phyloP scores from a whole-genome alignment of 2,888 invertebrate species.

The Sphinx pinastri region DNA sequence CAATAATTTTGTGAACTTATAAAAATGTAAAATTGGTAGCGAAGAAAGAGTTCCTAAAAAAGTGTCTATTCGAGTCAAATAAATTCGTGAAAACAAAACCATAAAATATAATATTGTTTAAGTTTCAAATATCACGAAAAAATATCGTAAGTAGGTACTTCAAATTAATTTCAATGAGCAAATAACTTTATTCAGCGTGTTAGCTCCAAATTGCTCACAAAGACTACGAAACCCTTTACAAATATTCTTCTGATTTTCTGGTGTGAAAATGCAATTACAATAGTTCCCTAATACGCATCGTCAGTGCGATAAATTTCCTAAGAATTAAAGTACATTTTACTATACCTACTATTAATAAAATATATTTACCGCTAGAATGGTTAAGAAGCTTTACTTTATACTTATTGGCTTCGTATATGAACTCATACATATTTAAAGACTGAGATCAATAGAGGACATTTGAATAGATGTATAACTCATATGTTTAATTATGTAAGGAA shows the following conservation, averaged over 20 bases:
- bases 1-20: no score
- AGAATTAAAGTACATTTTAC: background rate
- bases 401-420: slow-evolving; percentile 37
- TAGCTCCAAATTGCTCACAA: background rate
- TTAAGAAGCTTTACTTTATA: slow-evolving; percentile 39
- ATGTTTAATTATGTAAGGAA: background rate
- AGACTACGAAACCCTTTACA: no score
- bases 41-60: no score
- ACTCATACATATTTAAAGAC: slow-evolving; percentile 43
- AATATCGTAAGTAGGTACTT: background rate
- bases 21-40: no score
- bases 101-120: no score
- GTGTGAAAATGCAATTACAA: background rate
- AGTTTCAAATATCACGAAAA: no score
- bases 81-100: no score
- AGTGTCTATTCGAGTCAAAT: no score
- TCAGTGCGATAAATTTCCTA: background rate
- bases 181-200: background rate
- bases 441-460: background rate
- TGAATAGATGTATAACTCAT: background rate
- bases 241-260: no score
- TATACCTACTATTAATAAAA: slow-evolving; percentile 7
- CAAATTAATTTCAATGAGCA: background rate
- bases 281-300: background rate
- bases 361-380: slow-evolving; percentile 10